Base-by-base conservation (phyloP, 1,140 invertebrate species). In the Psix sp. region DNA sequence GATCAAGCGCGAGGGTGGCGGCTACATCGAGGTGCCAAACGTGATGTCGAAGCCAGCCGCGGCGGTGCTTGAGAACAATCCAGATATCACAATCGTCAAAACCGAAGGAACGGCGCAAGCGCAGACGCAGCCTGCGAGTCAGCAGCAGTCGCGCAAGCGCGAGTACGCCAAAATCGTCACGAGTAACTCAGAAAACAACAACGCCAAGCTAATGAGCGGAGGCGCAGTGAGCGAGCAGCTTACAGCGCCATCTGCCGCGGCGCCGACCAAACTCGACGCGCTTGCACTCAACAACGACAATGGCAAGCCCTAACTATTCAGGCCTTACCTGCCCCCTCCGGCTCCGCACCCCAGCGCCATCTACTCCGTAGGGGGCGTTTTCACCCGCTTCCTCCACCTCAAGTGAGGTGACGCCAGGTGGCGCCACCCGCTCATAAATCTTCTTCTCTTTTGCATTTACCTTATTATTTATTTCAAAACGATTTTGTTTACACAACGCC, bases 31-130 rank as follows among this genome's bases (percentile, higher is more conserved):
- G 18, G 77, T 86, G 36, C 79, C 81, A 60, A 80, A 76, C 31
- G 56, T 84, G 6, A 84, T 84, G 20, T 80, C 83, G 11, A 87
- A 86, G 48, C 81, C 83, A 16, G 82, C 82, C 10, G 86, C 83
- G 3, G 89, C 84, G 5, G 87, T 89, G 0, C 77, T 91, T 13
- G 89, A 89, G 39, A 90, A 90, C 79, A 90, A 90, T 77, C 90
- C 90, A 0, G 90, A 91, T 76, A 90, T 91, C 18, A 90, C 90
- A 20, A 90, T 91, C 48, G 89, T 91, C 9, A 91, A 91, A 65
- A 89, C 89, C 40, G 90, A 91, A 57, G 87, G 82, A 65, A 76
- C 82, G n/a, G n/a, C n/a, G 68, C 84, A 83, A 3, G 33, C 35
- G 43, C 59, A 43, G 13, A 11, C 11, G 29, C 45, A 51, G 36